These are phyloP conservation scores for Dermatemys mawii DNA, from an alignment of 2,113 vertebrate genomes.

Conservation along the genomic window DNA sequence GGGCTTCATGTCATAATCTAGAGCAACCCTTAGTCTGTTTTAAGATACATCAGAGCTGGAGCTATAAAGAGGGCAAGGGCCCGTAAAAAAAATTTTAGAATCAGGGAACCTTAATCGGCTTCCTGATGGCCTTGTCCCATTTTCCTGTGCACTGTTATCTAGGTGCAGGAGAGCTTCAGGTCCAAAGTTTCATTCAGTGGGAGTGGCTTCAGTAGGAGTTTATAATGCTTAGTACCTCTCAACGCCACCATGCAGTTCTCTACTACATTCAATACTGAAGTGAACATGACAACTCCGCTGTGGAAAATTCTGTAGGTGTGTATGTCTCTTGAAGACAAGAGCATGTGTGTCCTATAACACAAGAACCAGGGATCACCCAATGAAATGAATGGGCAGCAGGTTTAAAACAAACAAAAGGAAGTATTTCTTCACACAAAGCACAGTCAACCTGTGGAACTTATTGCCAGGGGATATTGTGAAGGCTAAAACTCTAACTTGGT, in stretches of 20 bases:
- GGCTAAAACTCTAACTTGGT: too few species aligned
- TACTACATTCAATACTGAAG: not conserved
- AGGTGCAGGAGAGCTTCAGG: not conserved
- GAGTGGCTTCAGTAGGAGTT: not conserved
- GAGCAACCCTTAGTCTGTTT: not conserved
- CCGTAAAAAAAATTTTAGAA: not conserved
- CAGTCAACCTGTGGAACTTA: too few species aligned
- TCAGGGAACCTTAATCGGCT: not conserved
- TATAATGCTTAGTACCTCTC: not conserved
- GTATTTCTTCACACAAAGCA: too few species aligned
- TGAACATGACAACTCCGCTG: not conserved
- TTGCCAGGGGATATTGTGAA: too few species aligned
- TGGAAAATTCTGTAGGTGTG: rapidly evolving
- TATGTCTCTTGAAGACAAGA: rapidly evolving
- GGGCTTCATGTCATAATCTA: not conserved
- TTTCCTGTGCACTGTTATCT: not conserved
- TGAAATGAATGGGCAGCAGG: not conserved
- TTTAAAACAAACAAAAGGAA: too few species aligned
- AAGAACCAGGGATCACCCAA: not conserved
- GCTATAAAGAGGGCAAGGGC: not conserved
- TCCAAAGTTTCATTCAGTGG: not conserved
- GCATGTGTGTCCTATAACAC: not conserved
- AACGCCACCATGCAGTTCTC: not conserved
- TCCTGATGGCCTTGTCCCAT: not conserved
- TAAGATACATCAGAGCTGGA: not conserved